Percentiles rank a stretch among this genome's conserved stretches.
Evolutionary conservation across 1,140 invertebrate genomes (phyloP).

Genomic region (Papilio polyxenes): DNA sequence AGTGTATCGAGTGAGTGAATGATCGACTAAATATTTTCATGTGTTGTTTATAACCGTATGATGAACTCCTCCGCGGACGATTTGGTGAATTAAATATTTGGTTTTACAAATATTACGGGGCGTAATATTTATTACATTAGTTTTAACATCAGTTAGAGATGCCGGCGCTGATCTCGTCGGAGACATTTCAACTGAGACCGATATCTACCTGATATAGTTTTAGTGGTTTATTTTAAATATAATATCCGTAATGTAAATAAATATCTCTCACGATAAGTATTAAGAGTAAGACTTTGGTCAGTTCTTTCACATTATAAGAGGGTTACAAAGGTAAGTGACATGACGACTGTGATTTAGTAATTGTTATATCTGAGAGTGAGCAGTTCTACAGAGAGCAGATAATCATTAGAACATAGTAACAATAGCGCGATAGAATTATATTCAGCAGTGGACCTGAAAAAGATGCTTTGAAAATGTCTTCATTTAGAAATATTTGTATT

Average conservation of each 20-base stretch:
- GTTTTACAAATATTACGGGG: conserved; percentile 31
- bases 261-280: neutral
- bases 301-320: neutral
- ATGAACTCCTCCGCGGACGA: neutral
- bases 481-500: no score
- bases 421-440: neutral
- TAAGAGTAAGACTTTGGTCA: neutral
- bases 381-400: no score
- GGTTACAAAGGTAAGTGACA: neutral
- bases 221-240: neutral
- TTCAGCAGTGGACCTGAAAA: neutral
- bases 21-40: neutral
- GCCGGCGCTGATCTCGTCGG: neutral
- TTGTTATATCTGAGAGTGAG: neutral
- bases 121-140: conserved; percentile 32
- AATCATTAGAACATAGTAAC: no score
- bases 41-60: neutral
- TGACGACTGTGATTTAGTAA: conserved; percentile 9
- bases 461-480: no score
- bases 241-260: neutral
- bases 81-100: conserved; percentile 26
- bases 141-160: neutral
- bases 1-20: neutral
- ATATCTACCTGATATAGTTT: conserved; percentile 32
- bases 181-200: neutral